phyloP scores from a whole-genome alignment of 2,888 invertebrate genomes.

The Quadroppia sp. region DNA sequence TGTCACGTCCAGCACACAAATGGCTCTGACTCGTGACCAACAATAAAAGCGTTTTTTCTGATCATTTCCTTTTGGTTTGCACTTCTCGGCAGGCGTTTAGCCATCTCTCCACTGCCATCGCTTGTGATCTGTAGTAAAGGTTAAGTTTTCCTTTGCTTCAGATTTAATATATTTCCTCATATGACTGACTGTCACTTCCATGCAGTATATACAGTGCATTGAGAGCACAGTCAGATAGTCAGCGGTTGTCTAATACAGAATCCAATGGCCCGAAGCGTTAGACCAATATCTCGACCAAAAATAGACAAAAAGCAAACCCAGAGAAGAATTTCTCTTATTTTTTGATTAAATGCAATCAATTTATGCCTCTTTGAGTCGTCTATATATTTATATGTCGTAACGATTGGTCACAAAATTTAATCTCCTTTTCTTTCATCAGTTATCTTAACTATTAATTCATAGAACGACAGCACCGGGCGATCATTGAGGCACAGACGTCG shows the following conservation, averaged over 20 bases:
- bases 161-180: constrained; percentile 1
- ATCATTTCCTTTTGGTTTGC: background rate
- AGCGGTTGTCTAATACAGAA: background rate
- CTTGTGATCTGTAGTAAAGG: background rate
- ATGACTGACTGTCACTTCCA: background rate
- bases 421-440: background rate
- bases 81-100: constrained; percentile 24
- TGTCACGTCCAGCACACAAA: constrained; percentile 22
- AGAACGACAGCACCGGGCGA: background rate
- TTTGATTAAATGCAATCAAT: constrained; percentile 25
- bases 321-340: constrained; percentile 13
- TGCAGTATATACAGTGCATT: background rate
- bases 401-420: background rate
- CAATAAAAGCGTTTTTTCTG: constrained; percentile 18
- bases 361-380: background rate
- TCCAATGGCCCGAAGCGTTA: background rate
- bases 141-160: constrained; percentile 8
- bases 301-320: background rate
- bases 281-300: background rate
- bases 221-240: background rate
- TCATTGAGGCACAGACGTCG: background rate
- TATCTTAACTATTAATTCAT: background rate
- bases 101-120: background rate
- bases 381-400: background rate
- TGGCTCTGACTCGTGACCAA: constrained; percentile 21